Evolutionary conservation across 2,797 vertebrate species (phyloP).

Genomic region (Lepus townsendii): DNA sequence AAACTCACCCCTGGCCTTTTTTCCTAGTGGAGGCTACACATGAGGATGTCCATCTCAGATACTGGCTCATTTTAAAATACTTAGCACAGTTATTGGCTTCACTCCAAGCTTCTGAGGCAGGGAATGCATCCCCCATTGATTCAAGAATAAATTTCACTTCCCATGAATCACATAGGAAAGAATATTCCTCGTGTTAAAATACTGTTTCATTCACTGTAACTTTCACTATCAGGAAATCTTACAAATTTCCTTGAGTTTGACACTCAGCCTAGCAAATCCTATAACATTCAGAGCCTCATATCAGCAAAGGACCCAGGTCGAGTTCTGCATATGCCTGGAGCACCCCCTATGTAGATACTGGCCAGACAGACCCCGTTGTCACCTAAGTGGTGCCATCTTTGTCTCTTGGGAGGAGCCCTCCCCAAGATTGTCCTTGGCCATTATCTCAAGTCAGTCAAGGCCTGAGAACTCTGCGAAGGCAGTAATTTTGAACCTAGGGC

Average conservation of each 20-base stretch:
- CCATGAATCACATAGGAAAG: slow-evolving; percentile 68
- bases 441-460: slow-evolving; percentile 82
- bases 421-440: slow-evolving; percentile 67
- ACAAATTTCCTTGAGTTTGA: background rate
- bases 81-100: slow-evolving; percentile 48
- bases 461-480: slow-evolving; percentile 81
- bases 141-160: slow-evolving; percentile 65
- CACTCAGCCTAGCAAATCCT: slow-evolving; percentile 7
- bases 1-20: slow-evolving; percentile 26
- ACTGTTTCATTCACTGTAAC: slow-evolving; percentile 46
- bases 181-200: slow-evolving; percentile 57
- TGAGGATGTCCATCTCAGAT: background rate
- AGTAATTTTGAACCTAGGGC: slow-evolving; percentile 79
- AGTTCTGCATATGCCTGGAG: slow-evolving; percentile 63
- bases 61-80: background rate
- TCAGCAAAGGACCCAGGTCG: slow-evolving; percentile 27
- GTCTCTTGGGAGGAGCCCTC: background rate
- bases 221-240: slow-evolving; percentile 12
- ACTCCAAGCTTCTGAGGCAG: slow-evolving; percentile 3
- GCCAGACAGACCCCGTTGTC: background rate
- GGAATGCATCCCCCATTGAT: background rate
- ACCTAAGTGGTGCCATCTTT: rapidly evolving
- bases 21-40: background rate
- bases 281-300: slow-evolving; percentile 46
- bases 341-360: slow-evolving; percentile 55